Conservation (phyloP, 2,888 invertebrate species). For the Drepanosiphum platanoidis region DNA sequence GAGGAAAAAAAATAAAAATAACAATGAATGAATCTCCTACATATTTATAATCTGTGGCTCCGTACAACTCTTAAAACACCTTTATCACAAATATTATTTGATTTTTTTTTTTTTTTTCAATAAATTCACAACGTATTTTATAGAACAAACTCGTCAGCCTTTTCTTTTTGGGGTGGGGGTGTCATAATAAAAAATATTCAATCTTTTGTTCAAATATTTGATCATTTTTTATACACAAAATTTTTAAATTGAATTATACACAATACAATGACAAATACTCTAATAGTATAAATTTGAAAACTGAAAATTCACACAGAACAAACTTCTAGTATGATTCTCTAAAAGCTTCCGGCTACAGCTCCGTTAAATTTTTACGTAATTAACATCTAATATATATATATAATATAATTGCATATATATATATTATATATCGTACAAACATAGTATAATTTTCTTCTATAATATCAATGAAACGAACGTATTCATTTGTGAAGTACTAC, state of each 20-base stretch:
- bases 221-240: conserved; percentile 26
- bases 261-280: background rate
- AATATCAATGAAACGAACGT: background rate
- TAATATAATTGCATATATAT: too few relatives aligned
- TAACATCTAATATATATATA: too few relatives aligned
- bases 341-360: background rate
- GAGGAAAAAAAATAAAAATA: conserved; percentile 1
- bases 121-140: conserved; percentile 7
- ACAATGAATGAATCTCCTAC: background rate
- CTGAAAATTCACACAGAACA: conserved; percentile 6
- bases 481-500: background rate
- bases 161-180: conserved; percentile 44
- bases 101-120: conserved; percentile 22
- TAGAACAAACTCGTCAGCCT: conserved; percentile 44
- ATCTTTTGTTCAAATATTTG: conserved; percentile 6
- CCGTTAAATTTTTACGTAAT: background rate
- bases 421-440: too few relatives aligned
- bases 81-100: conserved; percentile 29
- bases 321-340: background rate
- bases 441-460: background rate
- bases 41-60: background rate
- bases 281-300: background rate
- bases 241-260: conserved; percentile 16
- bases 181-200: conserved; percentile 37
- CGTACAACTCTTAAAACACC: background rate